Evolutionary conservation across 2,113 vertebrate genomes (phyloP).

Genomic region (Aegypius monachus): DNA sequence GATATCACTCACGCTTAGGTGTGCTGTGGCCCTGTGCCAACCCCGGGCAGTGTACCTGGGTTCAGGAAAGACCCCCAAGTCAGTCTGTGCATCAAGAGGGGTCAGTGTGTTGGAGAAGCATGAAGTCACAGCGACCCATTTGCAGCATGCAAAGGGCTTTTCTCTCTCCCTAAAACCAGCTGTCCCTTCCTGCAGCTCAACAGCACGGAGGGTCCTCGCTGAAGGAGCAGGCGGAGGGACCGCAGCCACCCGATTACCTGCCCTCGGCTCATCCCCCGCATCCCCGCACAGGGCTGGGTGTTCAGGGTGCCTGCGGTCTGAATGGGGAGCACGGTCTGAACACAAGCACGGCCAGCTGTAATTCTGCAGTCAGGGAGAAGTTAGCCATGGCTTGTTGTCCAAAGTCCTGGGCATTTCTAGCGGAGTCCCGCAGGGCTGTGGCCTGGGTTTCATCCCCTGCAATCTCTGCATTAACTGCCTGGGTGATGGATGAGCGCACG

Average conservation of each 20-base stretch:
- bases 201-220: rapidly evolving
- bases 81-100: rapidly evolving
- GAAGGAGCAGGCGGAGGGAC: neutral
- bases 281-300: neutral
- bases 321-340: rapidly evolving
- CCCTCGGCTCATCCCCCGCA: neutral
- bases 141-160: neutral
- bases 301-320: rapidly evolving
- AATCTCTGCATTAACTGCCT: neutral
- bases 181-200: neutral
- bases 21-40: neutral
- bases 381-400: neutral
- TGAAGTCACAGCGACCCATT: neutral
- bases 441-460: neutral
- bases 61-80: neutral
- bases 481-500: rapidly evolving
- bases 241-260: rapidly evolving
- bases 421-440: neutral
- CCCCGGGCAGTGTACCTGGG: neutral
- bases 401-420: neutral
- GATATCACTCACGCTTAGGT: neutral
- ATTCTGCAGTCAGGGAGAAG: neutral
- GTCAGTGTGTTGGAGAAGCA: neutral
- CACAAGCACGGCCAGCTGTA: neutral
- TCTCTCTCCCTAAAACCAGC: neutral